Evolutionary conservation across 2,797 vertebrate species (phyloP).

Genomic region (Danio kyathit): DNA sequence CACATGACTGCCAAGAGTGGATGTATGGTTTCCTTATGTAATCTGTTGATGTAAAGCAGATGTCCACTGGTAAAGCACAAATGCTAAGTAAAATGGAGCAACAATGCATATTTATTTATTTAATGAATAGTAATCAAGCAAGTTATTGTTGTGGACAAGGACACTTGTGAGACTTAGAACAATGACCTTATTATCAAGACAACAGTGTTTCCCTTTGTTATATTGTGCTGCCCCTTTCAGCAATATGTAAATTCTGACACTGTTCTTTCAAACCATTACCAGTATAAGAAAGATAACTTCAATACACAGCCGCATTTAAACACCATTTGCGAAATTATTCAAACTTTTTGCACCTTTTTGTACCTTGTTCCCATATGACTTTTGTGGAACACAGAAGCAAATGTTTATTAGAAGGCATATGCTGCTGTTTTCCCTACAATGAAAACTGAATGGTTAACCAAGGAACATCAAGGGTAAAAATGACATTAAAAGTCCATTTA

Average conservation of each 20-base stretch:
- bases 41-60: slow-evolving; percentile 26
- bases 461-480: no score
- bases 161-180: slow-evolving; percentile 30
- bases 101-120: slow-evolving; percentile 7
- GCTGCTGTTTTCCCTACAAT: no score
- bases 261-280: not conserved
- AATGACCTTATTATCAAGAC: slow-evolving; percentile 26
- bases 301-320: not conserved
- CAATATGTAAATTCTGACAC: slow-evolving; percentile 21
- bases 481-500: no score
- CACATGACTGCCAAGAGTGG: not conserved
- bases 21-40: slow-evolving; percentile 18
- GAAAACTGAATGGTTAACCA: no score
- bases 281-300: not conserved
- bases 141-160: slow-evolving; percentile 27
- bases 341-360: not conserved
- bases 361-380: no score
- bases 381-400: no score
- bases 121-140: slow-evolving; percentile 13
- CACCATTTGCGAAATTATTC: not conserved
- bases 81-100: slow-evolving; percentile 2
- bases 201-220: slow-evolving; percentile 43
- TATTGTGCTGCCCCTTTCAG: slow-evolving; percentile 4
- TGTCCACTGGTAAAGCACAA: not conserved
- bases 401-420: no score